phyloP scores from a whole-genome alignment of 2,797 vertebrate species.

The Girardinus metallicus region DNA sequence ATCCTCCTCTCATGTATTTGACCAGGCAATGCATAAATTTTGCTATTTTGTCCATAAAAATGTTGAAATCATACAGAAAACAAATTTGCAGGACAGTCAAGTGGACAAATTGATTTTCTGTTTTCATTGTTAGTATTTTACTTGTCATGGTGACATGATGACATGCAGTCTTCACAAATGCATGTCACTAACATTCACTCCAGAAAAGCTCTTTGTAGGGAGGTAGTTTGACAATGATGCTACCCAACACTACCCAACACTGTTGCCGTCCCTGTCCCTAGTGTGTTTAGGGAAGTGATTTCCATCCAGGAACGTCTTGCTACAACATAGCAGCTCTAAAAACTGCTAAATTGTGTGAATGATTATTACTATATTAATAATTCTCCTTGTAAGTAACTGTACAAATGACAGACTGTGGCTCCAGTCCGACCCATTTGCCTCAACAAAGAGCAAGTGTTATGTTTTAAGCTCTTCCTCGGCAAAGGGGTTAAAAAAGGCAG shows the following conservation, averaged over 20 bases:
- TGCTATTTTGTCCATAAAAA: background rate
- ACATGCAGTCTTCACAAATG: background rate
- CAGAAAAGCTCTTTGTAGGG: background rate
- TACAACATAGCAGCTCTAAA: background rate
- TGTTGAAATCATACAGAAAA: background rate
- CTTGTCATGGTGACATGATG: too few relatives aligned
- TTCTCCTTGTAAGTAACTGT: background rate
- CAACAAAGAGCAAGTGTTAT: slow-evolving; percentile 43
- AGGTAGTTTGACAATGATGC: background rate
- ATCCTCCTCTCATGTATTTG: background rate
- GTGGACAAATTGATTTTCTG: background rate
- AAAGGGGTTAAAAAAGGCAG: slow-evolving; percentile 47
- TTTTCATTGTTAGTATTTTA: background rate
- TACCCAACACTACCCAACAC: background rate
- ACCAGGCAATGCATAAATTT: background rate
- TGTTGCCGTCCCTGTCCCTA: background rate
- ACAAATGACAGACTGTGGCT: slow-evolving; percentile 28
- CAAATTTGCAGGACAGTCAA: background rate
- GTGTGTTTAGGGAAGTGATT: background rate
- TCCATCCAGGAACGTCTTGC: background rate
- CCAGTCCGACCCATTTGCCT: slow-evolving; percentile 30
- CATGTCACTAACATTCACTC: background rate
- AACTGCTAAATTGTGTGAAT: background rate
- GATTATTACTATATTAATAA: background rate
- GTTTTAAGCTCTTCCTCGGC: slow-evolving; percentile 29